Base-by-base conservation (phyloP, 2,888 invertebrate genomes). In the Cheiracanthium punctorium region DNA sequence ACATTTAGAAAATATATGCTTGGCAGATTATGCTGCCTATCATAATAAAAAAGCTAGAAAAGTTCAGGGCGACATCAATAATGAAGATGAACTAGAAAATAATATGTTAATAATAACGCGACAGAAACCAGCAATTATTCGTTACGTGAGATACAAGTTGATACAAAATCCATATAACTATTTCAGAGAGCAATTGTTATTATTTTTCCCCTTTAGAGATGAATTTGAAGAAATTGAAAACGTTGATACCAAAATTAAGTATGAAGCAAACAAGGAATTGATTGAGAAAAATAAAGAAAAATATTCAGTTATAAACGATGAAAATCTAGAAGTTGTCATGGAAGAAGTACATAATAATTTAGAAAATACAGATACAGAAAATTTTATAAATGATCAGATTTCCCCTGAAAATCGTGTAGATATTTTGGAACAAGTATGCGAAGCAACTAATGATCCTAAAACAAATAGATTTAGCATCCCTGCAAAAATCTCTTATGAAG, bases 11-110 rank as follows among this genome's bases (percentile, higher is more conserved):
- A n/a, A 32, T n/a, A 32, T n/a, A 32, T 69, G 69, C n/a, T 4
- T 32, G 32, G 69, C 69, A 69, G 69, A 69, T 69, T 69, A 24
- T 69, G 69, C 29, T 64, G 8, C 64, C 4, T 20, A 17, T 20
- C 14, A 52, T 52, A 20, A 17, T 20, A 52, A 52, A 52, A 52
- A 20, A 37, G 4, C 37, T 37, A 37, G 10, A 37, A 37, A 10
- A 4, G 10, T 37, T 37, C 37, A 37, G 10, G 37, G 10, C 10
- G 7, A 37, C 37, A 37, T 4, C 10, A 17, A 52, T 20, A 52
- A 52, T 17, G 52, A 52, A 20, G 52, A 52, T 52, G 52, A 8
- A 17, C 20, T 17, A 52, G 20, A 52, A 29, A 8, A 65, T 20
- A 8, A 65, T 2, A 8, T 14, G 24, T 29, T 14, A 29, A 1